phyloP scores from a whole-genome alignment of 2,888 invertebrate genomes.

The Synergus itoensis region DNA sequence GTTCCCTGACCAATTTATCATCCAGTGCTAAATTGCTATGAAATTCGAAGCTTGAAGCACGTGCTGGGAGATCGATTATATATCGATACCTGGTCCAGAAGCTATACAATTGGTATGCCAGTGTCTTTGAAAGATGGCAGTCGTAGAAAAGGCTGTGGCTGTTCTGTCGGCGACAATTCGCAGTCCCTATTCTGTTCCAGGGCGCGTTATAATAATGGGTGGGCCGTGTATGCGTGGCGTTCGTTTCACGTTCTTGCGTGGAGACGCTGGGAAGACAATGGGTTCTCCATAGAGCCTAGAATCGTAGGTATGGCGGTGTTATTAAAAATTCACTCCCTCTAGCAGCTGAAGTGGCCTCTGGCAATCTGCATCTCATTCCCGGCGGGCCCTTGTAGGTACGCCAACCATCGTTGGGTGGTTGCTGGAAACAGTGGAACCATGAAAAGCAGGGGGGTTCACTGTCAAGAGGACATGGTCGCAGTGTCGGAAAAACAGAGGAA shows the following conservation, averaged over 20 bases:
- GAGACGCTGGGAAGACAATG: conserved; percentile 69
- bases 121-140: not conserved
- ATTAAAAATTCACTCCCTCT: conserved; percentile 77
- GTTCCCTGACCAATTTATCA: conserved; percentile 37
- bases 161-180: conserved; percentile 53
- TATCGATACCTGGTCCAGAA: not conserved
- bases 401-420: conserved; percentile 28
- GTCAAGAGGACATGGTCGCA: conserved; percentile 28
- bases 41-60: conserved; percentile 2
- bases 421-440: conserved; percentile 27
- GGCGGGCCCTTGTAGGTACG: conserved; percentile 57
- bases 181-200: conserved; percentile 50
- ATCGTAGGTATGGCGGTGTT: conserved; percentile 73
- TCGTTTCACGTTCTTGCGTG: conserved; percentile 62
- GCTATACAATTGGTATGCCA: not conserved
- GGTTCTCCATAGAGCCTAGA: conserved; percentile 59
- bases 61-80: conserved; percentile 11
- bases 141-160: conserved; percentile 39
- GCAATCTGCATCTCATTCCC: conserved; percentile 78
- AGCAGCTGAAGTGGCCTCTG: conserved; percentile 75
- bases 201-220: conserved; percentile 66
- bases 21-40: not conserved
- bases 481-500: conserved; percentile 3
- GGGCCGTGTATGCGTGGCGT: conserved; percentile 53
- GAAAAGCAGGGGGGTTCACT: conserved; percentile 41